phyloP scores from a whole-genome alignment of 1,140 invertebrate genomes.

The Scaptomyza hsui region DNA sequence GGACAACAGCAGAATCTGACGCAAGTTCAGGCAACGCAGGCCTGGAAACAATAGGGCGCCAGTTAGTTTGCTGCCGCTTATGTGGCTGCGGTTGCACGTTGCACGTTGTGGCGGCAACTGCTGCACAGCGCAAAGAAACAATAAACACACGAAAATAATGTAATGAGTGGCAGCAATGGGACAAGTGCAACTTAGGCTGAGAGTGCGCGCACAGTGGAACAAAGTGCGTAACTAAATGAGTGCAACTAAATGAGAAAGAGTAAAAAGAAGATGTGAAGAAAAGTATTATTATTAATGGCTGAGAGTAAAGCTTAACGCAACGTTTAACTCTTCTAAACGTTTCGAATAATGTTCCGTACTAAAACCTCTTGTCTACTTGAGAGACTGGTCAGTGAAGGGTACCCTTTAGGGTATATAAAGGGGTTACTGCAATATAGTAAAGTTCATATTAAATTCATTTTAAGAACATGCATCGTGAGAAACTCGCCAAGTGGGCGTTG shows the following conservation, averaged over 20 bases:
- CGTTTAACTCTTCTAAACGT: no score
- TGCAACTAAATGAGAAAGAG: background rate
- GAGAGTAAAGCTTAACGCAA: no score
- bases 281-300: no score
- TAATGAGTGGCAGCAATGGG: conserved; percentile 75
- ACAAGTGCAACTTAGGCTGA: conserved; percentile 67
- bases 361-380: no score
- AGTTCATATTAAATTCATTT: conserved; percentile 75
- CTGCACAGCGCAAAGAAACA: conserved; percentile 70
- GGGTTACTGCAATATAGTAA: conserved; percentile 29
- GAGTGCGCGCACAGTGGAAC: conserved; percentile 8
- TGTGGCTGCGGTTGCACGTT: conserved; percentile 3
- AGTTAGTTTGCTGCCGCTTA: conserved; percentile 46
- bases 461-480: conserved; percentile 69
- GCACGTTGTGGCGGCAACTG: conserved; percentile 46
- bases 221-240: background rate
- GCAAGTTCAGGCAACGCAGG: background rate
- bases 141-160: conserved; percentile 82
- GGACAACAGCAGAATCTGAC: conserved; percentile 15
- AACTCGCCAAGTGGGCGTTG: conserved; percentile 64
- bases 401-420: no score
- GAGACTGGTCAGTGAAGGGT: no score
- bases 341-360: no score
- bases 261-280: background rate
- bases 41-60: conserved; percentile 74